These are phyloP conservation scores for Pithys albifrons DNA, from an alignment of 2,113 vertebrate genomes.

Conservation along the genomic window DNA sequence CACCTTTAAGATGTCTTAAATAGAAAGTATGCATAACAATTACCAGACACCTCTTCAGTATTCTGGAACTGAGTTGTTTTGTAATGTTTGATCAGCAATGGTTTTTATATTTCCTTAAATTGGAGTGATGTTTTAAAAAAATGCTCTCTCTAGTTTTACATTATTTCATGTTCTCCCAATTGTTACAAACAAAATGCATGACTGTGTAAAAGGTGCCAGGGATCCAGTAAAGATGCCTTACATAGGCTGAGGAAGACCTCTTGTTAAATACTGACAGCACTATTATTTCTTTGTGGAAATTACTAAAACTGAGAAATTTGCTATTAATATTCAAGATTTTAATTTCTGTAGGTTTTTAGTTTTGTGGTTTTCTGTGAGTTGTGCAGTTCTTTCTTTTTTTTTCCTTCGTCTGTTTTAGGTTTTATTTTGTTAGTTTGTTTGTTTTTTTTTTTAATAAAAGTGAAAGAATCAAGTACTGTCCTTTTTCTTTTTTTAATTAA, in stretches of 20 bases:
- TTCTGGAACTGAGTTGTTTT: background rate
- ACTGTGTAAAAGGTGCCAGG: background rate
- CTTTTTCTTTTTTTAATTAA: background rate
- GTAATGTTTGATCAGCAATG: background rate
- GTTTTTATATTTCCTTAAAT: background rate
- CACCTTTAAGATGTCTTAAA: slow-evolving; percentile 24
- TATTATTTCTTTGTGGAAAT: background rate
- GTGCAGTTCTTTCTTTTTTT: too few species aligned
- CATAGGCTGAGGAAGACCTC: background rate
- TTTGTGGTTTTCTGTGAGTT: background rate
- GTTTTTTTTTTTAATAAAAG: background rate
- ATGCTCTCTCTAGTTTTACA: background rate
- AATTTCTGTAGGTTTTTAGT: background rate
- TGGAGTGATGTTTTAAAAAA: background rate
- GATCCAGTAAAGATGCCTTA: background rate
- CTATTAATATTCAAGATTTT: background rate
- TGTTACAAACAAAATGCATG: background rate
- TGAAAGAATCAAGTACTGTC: fast-evolving
- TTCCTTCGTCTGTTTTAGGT: too few species aligned
- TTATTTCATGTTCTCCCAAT: slow-evolving; percentile 8
- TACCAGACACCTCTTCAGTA: background rate
- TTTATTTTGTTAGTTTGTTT: too few species aligned
- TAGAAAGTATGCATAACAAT: background rate
- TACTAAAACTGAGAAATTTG: background rate
- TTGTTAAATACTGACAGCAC: background rate